phyloP scores from a whole-genome alignment of 1,140 invertebrate species.

The Acyrthosiphon pisum region DNA sequence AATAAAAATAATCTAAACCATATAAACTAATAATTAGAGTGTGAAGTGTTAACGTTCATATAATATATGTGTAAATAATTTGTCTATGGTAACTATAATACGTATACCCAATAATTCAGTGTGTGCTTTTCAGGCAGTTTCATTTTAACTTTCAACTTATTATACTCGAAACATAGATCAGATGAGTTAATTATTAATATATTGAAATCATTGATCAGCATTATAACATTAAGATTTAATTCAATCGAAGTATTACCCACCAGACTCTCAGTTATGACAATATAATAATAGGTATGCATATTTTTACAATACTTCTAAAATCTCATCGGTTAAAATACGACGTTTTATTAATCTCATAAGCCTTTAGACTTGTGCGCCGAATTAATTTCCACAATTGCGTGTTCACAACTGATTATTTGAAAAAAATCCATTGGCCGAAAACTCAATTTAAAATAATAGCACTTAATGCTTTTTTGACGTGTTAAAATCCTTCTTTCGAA shows the following conservation, averaged over 20 bases:
- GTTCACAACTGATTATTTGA: not conserved
- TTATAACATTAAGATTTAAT: not conserved
- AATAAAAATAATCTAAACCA: slow-evolving; percentile 24
- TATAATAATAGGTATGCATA: not conserved
- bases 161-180: not conserved
- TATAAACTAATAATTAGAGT: slow-evolving; percentile 46
- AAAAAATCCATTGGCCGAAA: not conserved
- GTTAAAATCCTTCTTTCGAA: not conserved
- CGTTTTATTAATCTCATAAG: not conserved
- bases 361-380: slow-evolving; percentile 2
- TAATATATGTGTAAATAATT: slow-evolving; percentile 30
- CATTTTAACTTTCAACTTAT: not conserved
- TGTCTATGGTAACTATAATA: not conserved
- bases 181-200: not conserved
- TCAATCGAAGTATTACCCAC: not conserved
- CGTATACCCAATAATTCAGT: not conserved
- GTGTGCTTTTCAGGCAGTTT: not conserved
- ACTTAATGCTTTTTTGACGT: not conserved
- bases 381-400: slow-evolving; percentile 34
- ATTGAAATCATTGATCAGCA: not conserved
- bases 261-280: not conserved
- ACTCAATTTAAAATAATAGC: not conserved
- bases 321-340: not conserved
- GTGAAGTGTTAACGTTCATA: slow-evolving; percentile 22
- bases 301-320: not conserved